Base-by-base conservation (phyloP, 2,888 invertebrate genomes). In the Mesorhabditis sp. region DNA sequence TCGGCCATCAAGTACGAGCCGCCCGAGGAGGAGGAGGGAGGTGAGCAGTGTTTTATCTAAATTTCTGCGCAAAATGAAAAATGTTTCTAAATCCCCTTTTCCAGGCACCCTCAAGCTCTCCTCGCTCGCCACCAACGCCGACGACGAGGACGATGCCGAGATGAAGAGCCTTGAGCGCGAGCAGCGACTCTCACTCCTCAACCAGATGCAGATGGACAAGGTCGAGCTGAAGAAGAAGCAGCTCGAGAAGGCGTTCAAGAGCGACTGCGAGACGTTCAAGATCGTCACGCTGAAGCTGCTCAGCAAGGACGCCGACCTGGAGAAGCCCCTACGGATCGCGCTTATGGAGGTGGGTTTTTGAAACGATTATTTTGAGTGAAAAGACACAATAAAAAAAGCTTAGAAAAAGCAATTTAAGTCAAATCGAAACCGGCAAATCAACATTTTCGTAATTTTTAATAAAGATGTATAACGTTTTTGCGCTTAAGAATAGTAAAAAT, bases 201-300 rank as follows among this genome's bases (percentile, higher is more conserved):
- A 43, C 15, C 73, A 70, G 4, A 67, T 76, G 41, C 71, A 77
- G 50, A 62, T 73, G 69, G 71, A 77, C 62, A 67, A 71, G 7
- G 76, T 76, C 65, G n/a, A 62, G 15, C 69, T 73, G 2, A 70
- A 74, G 64, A 77, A 74, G 70, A 77, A 74, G 69, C 68, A 75
- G 62, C 69, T 74, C 5, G 77, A 79, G 62, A 69, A 67, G 68
- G 74, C 74, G 0, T 80, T 77, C 67, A 74, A 74, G 5, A 72
- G 72, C 44, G 80, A 80, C 50, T 80, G 80, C 67, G 75, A 76
- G 58, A 80, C 80, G 15, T 80, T 71, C 66, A 74, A 76, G 2
- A 68, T 78, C 42, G 80, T 80, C 42, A 75, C 79, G 5, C 71
- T 73, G 43, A 76, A 73, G 7, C 73, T 80, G 58, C 66, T 80